Conservation (phyloP, 2,888 invertebrate species). For the Ennomos erosarius region DNA sequence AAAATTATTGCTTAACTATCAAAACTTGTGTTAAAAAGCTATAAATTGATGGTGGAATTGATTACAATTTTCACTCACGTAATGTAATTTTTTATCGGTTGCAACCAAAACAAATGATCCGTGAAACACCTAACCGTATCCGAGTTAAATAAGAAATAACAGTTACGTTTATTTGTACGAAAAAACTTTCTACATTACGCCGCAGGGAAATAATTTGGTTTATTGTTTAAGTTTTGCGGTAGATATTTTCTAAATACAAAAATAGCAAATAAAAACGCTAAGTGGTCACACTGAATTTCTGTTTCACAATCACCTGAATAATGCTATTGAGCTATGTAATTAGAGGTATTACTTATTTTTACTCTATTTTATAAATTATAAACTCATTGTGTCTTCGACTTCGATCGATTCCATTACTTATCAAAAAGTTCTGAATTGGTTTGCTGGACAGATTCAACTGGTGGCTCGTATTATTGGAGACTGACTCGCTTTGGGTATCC, state of each 20-base stretch:
- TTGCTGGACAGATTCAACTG: too few species aligned
- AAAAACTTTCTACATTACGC: slow-evolving; percentile 58
- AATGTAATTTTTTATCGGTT: slow-evolving; percentile 26
- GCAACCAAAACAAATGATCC: slow-evolving; percentile 36
- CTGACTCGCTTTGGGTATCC: too few species aligned
- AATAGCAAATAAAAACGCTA: slow-evolving; percentile 39
- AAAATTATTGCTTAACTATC: not conserved
- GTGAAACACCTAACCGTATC: slow-evolving; percentile 49
- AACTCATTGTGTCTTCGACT: too few species aligned
- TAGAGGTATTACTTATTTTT: too few species aligned
- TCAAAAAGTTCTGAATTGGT: too few species aligned
- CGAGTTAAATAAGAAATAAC: slow-evolving; percentile 58
- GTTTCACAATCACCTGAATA: not conserved
- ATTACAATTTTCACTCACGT: slow-evolving; percentile 2
- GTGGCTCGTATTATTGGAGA: too few species aligned
- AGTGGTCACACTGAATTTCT: slow-evolving; percentile 30
- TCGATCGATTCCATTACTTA: too few species aligned
- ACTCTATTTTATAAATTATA: not conserved
- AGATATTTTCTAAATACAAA: slow-evolving; percentile 40
- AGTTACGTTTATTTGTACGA: slow-evolving; percentile 46
- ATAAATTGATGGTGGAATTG: too few species aligned
- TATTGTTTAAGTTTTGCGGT: slow-evolving; percentile 51
- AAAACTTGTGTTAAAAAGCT: not conserved
- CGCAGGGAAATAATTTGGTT: slow-evolving; percentile 55
- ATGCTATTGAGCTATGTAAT: too few species aligned